Percentiles rank a stretch among this genome's conserved stretches.
Evolutionary conservation across 2,797 vertebrate genomes (phyloP).

Genomic region (Malurus leucopterus): DNA sequence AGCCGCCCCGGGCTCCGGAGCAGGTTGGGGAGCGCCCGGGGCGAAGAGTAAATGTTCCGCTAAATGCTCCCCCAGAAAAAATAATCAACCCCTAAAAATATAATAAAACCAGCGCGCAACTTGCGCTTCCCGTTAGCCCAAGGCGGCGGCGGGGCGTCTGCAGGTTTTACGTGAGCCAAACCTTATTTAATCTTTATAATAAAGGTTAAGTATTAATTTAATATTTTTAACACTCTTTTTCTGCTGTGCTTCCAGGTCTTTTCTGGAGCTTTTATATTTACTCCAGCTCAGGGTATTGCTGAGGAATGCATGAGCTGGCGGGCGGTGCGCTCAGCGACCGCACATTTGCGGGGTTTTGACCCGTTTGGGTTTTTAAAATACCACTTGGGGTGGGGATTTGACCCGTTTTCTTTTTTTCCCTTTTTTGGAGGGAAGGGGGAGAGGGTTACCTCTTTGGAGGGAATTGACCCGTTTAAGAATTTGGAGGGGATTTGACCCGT

Average conservation of each 20-base stretch:
- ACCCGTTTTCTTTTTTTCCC: accelerated
- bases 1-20: neutral
- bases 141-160: neutral
- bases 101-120: neutral
- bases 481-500: neutral
- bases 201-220: neutral
- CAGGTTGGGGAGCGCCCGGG: neutral
- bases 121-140: neutral
- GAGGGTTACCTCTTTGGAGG: neutral
- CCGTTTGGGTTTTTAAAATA: neutral
- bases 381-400: too few relatives aligned
- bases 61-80: neutral
- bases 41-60: neutral
- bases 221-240: neutral
- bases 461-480: neutral
- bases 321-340: neutral
- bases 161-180: neutral
- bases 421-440: accelerated
- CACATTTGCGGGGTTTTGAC: neutral
- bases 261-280: neutral
- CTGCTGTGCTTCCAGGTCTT: neutral
- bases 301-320: neutral
- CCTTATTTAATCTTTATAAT: neutral
- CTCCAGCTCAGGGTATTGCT: neutral
- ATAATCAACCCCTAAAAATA: neutral